Evolutionary conservation across 2,888 invertebrate species (phyloP), one percentile per base, ranked within the genome.

Genomic region (Coelinius sp.): DNA sequence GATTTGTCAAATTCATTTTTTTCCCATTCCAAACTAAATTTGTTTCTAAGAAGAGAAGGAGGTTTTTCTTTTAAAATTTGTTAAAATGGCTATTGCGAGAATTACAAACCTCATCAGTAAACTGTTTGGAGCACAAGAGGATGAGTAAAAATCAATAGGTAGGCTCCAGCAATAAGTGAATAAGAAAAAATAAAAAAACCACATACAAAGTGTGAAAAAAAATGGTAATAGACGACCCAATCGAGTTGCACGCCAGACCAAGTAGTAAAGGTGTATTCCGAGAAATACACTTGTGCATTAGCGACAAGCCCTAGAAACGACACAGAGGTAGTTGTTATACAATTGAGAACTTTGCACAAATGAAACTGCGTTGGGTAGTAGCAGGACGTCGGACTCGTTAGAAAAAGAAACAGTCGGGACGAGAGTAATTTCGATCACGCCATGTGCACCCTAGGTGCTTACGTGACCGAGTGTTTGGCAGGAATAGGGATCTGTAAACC

Each of bases 341-440:
- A 68, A 68, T 72, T 68, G 72, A 68, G 64, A 73, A 73, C 73
- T 73, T 73, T 65, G 41, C 65, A 53, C 69, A 73, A 73, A 73
- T 65, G 64, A 69, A 73, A 73, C 52, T 73, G 65, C 53, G 62
- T 41, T 41, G 27, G 24, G 59, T 31, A 38, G 49, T 62, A 56
- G 56, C 68, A 59, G 25, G 65, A 68, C 71, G 65, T 52, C 12
- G 31, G 22, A 66, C 49, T 66, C 53, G 52, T 68, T 68, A 68
- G 35, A 27, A 68, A 56, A 64, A 56, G 65, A 69, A 69, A 65
- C 52, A 64, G 46, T 31, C 53, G 65, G 68, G 69, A 70, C 38
- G 25, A 52, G 73, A 75, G 76, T 76, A 73, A 77, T 78, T 78
- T 78, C 49, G 75, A 76, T 75, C 78, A 78, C 77, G 78, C 78